These are phyloP conservation scores for Otocyon megalotis DNA, from an alignment of 2,113 vertebrate genomes.

Conservation along the genomic window DNA sequence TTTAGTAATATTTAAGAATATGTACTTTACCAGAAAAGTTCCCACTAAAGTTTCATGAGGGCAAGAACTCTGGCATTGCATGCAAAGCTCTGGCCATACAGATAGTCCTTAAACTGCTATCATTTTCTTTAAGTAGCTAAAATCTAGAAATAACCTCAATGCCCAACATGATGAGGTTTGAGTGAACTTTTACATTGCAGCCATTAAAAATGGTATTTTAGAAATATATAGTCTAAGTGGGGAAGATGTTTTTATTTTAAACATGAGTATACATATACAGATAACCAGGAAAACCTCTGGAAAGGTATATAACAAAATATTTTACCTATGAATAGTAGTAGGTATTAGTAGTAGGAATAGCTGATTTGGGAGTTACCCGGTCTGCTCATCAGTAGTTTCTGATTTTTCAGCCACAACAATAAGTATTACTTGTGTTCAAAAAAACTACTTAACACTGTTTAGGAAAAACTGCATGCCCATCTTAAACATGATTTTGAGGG, in stretches of 20 bases:
- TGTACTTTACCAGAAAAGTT: not conserved
- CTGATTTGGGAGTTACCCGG: constrained; percentile 14
- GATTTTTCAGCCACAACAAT: not conserved
- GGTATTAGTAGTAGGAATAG: not conserved
- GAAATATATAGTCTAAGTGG: not conserved
- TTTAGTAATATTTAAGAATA: not conserved
- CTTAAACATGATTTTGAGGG: constrained; percentile 13
- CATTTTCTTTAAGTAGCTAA: not conserved
- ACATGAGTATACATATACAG: not conserved
- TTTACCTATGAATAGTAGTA: not conserved
- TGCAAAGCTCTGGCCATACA: not conserved
- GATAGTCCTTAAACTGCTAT: not conserved
- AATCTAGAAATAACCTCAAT: not conserved
- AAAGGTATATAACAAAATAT: not conserved
- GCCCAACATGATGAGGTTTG: not conserved
- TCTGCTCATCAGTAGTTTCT: constrained; percentile 27
- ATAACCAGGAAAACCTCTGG: not conserved
- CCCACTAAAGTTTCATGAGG: not conserved
- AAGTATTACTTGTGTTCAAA: not conserved
- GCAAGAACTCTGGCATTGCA: not conserved
- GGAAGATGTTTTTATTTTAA: constrained; percentile 10
- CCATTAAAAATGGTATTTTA: not conserved
- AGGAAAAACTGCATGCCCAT: not conserved
- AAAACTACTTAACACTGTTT: not conserved
- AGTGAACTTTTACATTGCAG: not conserved